phyloP scores from a whole-genome alignment of 2,888 invertebrate species.

The Dascillus cervinus region DNA sequence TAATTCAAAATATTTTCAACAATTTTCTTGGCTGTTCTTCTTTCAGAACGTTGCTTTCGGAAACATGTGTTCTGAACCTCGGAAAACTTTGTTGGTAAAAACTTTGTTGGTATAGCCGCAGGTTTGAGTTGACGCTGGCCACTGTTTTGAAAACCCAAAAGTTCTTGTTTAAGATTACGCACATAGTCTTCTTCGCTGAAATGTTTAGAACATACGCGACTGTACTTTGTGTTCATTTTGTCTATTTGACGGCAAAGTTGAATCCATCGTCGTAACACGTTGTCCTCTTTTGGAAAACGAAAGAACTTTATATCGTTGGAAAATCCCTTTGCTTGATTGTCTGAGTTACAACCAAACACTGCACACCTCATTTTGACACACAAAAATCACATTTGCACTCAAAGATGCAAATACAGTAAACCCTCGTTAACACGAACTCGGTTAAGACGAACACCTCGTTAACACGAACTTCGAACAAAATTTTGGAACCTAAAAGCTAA shows the following conservation, averaged over 20 bases:
- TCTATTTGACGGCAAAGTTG: conserved; percentile 5
- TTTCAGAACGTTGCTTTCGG: too few species aligned
- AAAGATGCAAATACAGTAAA: too few species aligned
- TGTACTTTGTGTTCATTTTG: conserved; percentile 3
- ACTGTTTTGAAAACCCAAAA: conserved; percentile 4
- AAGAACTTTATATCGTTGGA: conserved; percentile 3
- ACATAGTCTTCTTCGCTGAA: conserved; percentile 2
- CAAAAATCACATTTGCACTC: too few species aligned
- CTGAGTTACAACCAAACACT: conserved; percentile 5
- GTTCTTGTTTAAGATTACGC: conserved; percentile 5
- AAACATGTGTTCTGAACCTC: too few species aligned
- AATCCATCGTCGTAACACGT: neutral
- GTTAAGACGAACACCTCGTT: too few species aligned
- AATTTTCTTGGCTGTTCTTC: too few species aligned
- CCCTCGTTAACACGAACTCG: too few species aligned
- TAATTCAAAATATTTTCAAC: too few species aligned
- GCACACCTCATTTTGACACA: conserved; percentile 9
- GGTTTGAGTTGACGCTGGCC: conserved; percentile 1
- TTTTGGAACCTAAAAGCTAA: too few species aligned
- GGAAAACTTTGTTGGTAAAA: conserved; percentile 4
- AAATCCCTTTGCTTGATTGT: conserved; percentile 5
- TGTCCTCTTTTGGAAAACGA: conserved; percentile 4
- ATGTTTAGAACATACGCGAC: conserved; percentile 7
- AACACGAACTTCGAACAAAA: too few species aligned
- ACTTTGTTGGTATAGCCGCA: conserved; percentile 2